These are phyloP conservation scores for Mellilla xanthometata DNA, from an alignment of 2,888 invertebrate genomes.

Conservation along the genomic window DNA sequence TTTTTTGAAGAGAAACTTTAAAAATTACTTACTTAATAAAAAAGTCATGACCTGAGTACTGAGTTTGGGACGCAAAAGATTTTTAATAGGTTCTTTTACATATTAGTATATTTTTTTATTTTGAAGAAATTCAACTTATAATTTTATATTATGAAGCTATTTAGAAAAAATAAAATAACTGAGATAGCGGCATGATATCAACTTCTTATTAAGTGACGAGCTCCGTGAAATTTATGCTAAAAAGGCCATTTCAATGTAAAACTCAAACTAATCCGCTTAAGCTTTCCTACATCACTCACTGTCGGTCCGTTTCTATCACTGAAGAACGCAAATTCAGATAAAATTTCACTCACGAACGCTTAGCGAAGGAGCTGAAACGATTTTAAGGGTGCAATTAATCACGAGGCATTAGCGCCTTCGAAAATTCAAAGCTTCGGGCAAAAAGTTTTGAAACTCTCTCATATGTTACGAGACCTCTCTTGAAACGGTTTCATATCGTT, in stretches of 20 bases:
- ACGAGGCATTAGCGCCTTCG: slow-evolving; percentile 42
- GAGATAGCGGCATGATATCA: no score
- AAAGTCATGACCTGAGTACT: slow-evolving; percentile 1
- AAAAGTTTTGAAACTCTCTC: slow-evolving; percentile 16
- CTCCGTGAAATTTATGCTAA: not conserved
- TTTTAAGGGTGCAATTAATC: slow-evolving; percentile 43
- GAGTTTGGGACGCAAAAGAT: not conserved
- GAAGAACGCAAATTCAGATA: slow-evolving; percentile 35
- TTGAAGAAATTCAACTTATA: no score
- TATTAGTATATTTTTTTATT: no score
- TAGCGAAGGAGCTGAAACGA: slow-evolving; percentile 31
- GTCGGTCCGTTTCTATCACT: slow-evolving; percentile 30
- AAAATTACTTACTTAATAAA: slow-evolving; percentile 35
- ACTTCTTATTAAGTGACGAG: no score
- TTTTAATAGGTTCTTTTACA: not conserved
- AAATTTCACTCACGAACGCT: slow-evolving; percentile 38
- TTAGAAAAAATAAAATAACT: no score
- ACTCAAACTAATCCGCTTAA: slow-evolving; percentile 16
- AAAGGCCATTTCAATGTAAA: slow-evolving; percentile 4
- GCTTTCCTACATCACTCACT: slow-evolving; percentile 31
- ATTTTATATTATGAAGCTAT: no score
- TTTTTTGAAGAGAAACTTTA: slow-evolving; percentile 56
- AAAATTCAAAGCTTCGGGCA: slow-evolving; percentile 29
- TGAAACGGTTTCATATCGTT: slow-evolving; percentile 5
- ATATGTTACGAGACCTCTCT: slow-evolving; percentile 1